Evolutionary conservation across 2,797 vertebrate species (phyloP).

Genomic region (Arnoldichthys spilopterus): DNA sequence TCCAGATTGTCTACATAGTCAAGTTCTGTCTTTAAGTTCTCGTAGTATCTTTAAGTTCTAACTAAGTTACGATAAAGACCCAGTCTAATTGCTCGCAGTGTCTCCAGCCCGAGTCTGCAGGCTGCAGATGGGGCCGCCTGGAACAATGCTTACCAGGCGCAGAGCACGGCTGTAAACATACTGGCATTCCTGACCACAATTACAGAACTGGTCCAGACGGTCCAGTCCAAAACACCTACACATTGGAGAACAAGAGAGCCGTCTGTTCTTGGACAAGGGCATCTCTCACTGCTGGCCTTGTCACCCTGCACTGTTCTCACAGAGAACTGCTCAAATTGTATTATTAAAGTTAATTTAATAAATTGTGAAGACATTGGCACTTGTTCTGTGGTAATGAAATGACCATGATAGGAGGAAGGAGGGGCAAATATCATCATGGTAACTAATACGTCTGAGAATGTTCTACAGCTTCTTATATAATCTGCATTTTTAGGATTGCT

Average conservation of each 20-base stretch:
- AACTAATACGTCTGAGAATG: not conserved
- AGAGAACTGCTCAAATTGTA: conserved; percentile 68
- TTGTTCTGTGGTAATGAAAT: conserved; percentile 66
- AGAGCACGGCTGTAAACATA: conserved; percentile 70
- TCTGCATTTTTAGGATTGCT: not conserved
- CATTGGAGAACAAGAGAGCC: conserved; percentile 69
- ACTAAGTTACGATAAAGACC: conserved; percentile 73
- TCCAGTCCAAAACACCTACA: conserved; percentile 81
- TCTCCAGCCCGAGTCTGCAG: conserved; percentile 59
- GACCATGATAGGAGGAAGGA: conserved; percentile 57
- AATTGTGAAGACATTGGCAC: conserved; percentile 70
- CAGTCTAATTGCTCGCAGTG: conserved; percentile 72
- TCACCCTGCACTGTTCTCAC: conserved; percentile 63
- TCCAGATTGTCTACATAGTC: conserved; percentile 56
- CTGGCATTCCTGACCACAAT: conserved; percentile 80
- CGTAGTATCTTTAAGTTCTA: conserved; percentile 65
- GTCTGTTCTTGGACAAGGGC: conserved; percentile 77
- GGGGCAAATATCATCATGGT: conserved; percentile 23
- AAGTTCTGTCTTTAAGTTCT: conserved; percentile 54
- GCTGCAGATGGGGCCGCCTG: conserved; percentile 61
- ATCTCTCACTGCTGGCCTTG: conserved; percentile 65
- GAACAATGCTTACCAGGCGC: conserved; percentile 79
- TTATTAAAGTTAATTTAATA: conserved; percentile 79
- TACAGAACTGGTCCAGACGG: conserved; percentile 75
- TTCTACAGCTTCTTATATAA: not conserved